Conservation (phyloP, 2,888 invertebrate genomes). For the Torymus aiolomorphi region DNA sequence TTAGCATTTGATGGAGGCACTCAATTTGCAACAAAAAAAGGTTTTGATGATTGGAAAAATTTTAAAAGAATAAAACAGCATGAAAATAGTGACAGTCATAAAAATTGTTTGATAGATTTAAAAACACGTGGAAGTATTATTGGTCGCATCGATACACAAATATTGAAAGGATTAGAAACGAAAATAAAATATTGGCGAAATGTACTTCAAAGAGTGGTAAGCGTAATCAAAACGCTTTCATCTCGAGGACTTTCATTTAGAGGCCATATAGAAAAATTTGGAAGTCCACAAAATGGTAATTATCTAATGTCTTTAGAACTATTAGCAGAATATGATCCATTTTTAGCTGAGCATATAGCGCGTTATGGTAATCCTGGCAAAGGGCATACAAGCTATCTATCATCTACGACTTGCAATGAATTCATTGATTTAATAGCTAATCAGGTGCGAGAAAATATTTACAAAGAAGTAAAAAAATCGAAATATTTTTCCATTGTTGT, state of each 20-base stretch:
- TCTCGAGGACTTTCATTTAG: conserved; percentile 61
- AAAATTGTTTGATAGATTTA: conserved; percentile 38
- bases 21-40: conserved; percentile 53
- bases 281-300: too few relatives aligned
- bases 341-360: conserved; percentile 40
- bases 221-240: conserved; percentile 59
- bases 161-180: conserved; percentile 23
- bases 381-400: conserved; percentile 64
- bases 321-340: conserved; percentile 62
- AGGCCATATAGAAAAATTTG: conserved; percentile 61
- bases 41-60: conserved; percentile 58
- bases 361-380: conserved; percentile 59
- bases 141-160: conserved; percentile 45
- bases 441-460: conserved; percentile 59
- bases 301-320: too few relatives aligned
- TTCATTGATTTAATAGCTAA: conserved; percentile 62
- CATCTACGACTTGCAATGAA: conserved; percentile 63
- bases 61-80: conserved; percentile 43
- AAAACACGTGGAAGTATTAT: conserved; percentile 31
- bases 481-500: conserved; percentile 60
- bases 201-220: conserved; percentile 60
- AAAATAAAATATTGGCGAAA: conserved; percentile 61
- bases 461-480: conserved; percentile 44
- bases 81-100: conserved; percentile 54
- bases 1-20: conserved; percentile 52